Evolutionary conservation across 2,888 invertebrate species (phyloP), one percentile per base, ranked within the genome.

Genomic region (Andrena bucephala): DNA sequence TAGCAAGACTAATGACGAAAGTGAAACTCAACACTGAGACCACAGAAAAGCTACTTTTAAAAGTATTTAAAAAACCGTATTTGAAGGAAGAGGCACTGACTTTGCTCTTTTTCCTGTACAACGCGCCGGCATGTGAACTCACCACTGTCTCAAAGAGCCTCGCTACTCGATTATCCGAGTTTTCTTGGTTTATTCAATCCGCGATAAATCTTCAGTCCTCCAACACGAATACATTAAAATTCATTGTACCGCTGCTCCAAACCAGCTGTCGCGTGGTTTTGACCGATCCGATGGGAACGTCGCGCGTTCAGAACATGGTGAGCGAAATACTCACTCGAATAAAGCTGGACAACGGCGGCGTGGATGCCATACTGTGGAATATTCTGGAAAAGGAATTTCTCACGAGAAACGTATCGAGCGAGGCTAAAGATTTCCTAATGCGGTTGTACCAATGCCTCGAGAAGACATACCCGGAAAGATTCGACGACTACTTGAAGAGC

Each of bases 101-200:
- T 54, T 94, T 97, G 16, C 93, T 98, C 31, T 94, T 96, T n/a
- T 95, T 97, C 86, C 94, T 98, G 67, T 97, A 96, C 90, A 96
- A 96, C 84, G 95, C 95, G 16, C 97, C 97, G 75, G 91, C 93
- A 16, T 91, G 93, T 77, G 94, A 95, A 54, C 90, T 95, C 1
- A 94, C 91, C 0, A 91, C 90, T 10, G 94, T 97, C 67, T 94
- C 96, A 0, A 94, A 95, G 16, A 94, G 94, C 42, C 94, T 96
- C 0, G 91, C 97, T 2, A 90, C 93, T 31, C 95, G 95, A 89
- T 93, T 96, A 13, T 92, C 94, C 0, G 90, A 92, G 57, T 93
- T 94, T 16, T 90, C 94, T 7, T 95, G 95, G 95, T 92, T 96
- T 16, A 90, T 94, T 0, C 91, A 92, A 0, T 94, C 95, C 68